Evolutionary conservation across 1,140 invertebrate species (phyloP).

Genomic region (Mizuhopecten yessoensis): DNA sequence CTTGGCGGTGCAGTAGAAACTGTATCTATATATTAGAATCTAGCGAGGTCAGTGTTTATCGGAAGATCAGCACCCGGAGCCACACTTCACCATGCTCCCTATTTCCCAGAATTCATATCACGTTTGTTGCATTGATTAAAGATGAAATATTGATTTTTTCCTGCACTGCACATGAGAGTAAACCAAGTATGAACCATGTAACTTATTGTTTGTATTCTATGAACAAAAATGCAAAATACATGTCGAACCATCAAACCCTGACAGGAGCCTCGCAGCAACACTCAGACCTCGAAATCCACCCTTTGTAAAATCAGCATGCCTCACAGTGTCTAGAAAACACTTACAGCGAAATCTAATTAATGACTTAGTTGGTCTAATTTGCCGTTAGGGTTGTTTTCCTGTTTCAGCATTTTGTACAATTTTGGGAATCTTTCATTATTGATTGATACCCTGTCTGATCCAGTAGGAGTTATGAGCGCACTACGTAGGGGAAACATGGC

Average conservation of each 20-base stretch:
- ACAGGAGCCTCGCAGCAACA: no score
- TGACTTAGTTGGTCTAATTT: constrained; percentile 27
- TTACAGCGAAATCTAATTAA: constrained; percentile 28
- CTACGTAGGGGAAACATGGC: neutral
- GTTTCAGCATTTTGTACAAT: constrained; percentile 34
- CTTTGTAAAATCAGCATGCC: neutral
- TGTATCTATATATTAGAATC: neutral
- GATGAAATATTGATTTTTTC: constrained; percentile 25
- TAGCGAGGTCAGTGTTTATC: neutral
- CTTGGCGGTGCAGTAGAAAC: neutral
- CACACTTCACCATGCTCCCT: neutral
- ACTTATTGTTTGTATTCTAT: constrained; percentile 2
- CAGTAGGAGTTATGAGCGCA: neutral
- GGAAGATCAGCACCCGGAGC: neutral
- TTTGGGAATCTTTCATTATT: constrained; percentile 35
- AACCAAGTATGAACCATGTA: neutral
- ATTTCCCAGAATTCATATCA: neutral
- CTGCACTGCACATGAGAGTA: neutral
- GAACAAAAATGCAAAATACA: constrained; percentile 19
- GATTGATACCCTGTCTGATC: neutral
- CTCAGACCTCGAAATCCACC: neutral
- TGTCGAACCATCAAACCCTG: neutral
- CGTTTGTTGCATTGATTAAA: neutral
- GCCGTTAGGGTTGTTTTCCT: constrained; percentile 30
- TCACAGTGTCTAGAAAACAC: neutral